Percentiles rank a stretch among this genome's conserved stretches.
Evolutionary conservation across 2,888 invertebrate species (phyloP).

Genomic region (Acheta domesticus): DNA sequence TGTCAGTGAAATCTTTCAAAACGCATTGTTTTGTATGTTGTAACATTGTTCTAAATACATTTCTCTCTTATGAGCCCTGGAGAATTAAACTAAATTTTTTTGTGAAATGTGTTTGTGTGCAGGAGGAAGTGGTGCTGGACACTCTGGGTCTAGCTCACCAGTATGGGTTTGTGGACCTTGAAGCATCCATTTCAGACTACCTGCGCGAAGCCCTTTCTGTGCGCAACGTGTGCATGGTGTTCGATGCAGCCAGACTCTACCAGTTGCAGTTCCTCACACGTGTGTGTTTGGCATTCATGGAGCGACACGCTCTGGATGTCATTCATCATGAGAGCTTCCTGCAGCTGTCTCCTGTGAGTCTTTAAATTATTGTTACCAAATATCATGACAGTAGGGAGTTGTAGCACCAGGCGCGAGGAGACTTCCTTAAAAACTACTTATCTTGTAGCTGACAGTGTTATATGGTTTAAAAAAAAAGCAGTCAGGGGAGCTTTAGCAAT

Average conservation of each 20-base stretch:
- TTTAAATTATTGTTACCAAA: no score
- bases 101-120: neutral
- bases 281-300: conserved; percentile 87
- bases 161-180: conserved; percentile 90
- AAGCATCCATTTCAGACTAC: conserved; percentile 89
- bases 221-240: conserved; percentile 89
- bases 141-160: conserved; percentile 83
- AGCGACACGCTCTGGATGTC: conserved; percentile 81
- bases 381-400: no score
- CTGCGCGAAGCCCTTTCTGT: conserved; percentile 81
- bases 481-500: no score
- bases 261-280: conserved; percentile 57
- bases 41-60: no score
- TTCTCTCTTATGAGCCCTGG: no score
- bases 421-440: no score
- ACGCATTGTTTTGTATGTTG: no score
- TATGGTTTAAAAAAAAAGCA: no score
- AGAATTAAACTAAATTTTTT: no score
- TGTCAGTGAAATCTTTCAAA: no score
- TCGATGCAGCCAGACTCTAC: conserved; percentile 82
- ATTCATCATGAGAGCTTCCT: conserved; percentile 80
- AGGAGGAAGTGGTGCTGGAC: conserved; percentile 49
- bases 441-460: no score
- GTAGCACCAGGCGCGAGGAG: no score
- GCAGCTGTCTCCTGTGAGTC: conserved; percentile 73